Conservation (phyloP, 2,888 invertebrate species). For the Cremastinae sp. region DNA sequence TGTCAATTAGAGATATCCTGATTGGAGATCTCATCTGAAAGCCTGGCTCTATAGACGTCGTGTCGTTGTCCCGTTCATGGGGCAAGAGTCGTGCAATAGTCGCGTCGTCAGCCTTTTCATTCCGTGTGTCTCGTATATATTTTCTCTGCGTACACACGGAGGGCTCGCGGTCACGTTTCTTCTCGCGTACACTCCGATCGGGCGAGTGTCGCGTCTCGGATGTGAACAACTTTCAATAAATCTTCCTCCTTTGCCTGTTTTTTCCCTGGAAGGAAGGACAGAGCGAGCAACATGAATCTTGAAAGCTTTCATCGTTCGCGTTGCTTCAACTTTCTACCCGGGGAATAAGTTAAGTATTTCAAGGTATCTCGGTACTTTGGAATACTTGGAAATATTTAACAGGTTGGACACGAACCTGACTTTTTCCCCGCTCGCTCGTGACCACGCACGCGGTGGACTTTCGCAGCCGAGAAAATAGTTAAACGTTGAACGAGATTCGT, state of each 20-base stretch:
- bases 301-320: neutral
- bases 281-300: constrained; percentile 8
- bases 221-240: constrained; percentile 25
- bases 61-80: too few species aligned
- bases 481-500: constrained; percentile 24
- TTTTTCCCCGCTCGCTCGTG: neutral
- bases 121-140: neutral
- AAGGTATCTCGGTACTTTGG: neutral
- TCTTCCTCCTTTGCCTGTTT: neutral
- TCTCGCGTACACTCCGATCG: constrained; percentile 19
- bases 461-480: constrained; percentile 6
- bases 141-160: too few species aligned
- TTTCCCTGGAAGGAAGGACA: neutral
- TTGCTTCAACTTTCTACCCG: constrained; percentile 2
- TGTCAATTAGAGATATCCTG: too few species aligned
- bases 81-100: too few species aligned
- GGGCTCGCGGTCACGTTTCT: constrained; percentile 48
- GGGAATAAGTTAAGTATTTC: neutral
- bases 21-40: too few species aligned
- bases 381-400: constrained; percentile 21
- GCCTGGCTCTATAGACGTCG: too few species aligned
- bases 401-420: neutral
- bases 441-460: neutral
- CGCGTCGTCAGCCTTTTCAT: too few species aligned
- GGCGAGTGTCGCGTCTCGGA: constrained; percentile 10